These are phyloP conservation scores for Argynnis bischoffii DNA, from an alignment of 2,888 invertebrate species.

Conservation along the genomic window DNA sequence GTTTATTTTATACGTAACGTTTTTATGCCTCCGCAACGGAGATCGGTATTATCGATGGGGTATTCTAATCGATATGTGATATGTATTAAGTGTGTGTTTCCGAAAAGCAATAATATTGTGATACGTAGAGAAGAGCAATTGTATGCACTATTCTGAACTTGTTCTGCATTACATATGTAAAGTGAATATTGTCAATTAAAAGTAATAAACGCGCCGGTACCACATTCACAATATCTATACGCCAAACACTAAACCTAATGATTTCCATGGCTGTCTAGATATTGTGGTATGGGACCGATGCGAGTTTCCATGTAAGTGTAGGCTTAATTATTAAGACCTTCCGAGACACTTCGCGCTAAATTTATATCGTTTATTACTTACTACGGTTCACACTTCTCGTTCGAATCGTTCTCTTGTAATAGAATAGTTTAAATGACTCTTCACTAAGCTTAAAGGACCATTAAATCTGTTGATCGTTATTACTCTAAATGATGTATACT, in stretches of 20 bases:
- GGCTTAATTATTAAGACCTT: constrained; percentile 36
- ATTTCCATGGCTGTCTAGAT: constrained; percentile 26
- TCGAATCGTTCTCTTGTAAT: constrained; percentile 12
- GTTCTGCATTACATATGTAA: constrained; percentile 53
- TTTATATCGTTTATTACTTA: constrained; percentile 30
- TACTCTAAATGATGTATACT: constrained; percentile 61
- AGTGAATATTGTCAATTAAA: constrained; percentile 75
- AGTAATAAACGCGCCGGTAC: constrained; percentile 46
- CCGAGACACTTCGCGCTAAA: constrained; percentile 37
- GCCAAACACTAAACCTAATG: not conserved
- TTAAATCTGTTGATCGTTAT: constrained; percentile 65
- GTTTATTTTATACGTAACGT: constrained; percentile 33
- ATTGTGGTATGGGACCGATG: constrained; percentile 43
- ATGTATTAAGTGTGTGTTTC: constrained; percentile 74
- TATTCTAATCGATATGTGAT: constrained; percentile 77
- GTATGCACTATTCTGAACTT: constrained; percentile 59
- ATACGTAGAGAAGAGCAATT: constrained; percentile 67
- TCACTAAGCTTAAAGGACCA: constrained; percentile 73
- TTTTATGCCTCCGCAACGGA: constrained; percentile 23
- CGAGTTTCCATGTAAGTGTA: constrained; percentile 41
- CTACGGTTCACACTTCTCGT: not conserved
- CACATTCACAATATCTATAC: constrained; percentile 45
- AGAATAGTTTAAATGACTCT: constrained; percentile 51
- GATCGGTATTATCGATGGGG: constrained; percentile 47
- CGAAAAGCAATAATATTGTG: constrained; percentile 80